Evolutionary conservation across 2,888 invertebrate species (phyloP).

Genomic region (Pachycephus smyrnensis): DNA sequence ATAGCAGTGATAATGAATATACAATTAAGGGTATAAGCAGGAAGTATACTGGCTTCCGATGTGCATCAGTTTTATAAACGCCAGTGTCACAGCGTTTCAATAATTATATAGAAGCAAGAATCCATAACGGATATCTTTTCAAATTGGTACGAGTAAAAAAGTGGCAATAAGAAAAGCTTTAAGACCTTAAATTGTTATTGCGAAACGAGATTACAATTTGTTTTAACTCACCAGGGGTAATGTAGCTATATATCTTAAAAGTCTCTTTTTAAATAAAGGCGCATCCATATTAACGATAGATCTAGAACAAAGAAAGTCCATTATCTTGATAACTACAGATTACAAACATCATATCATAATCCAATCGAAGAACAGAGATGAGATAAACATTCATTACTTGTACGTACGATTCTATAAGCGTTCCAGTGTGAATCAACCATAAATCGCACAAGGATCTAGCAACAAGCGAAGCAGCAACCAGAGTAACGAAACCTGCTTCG

Average conservation of each 20-base stretch:
- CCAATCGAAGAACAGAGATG: background rate
- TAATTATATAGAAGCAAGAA: too few species aligned
- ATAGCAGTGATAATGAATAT: too few species aligned
- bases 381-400: background rate
- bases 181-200: too few species aligned
- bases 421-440: slow-evolving; percentile 97
- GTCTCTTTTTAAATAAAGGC: slow-evolving; percentile 78
- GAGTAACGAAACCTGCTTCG: slow-evolving; percentile 79
- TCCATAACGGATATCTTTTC: slow-evolving; percentile 9
- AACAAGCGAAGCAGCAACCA: slow-evolving; percentile 85
- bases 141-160: slow-evolving; percentile 21
- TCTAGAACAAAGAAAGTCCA: slow-evolving; percentile 70
- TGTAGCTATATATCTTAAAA: slow-evolving; percentile 83
- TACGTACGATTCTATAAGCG: slow-evolving; percentile 89
- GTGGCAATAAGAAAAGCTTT: too few species aligned
- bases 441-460: slow-evolving; percentile 94
- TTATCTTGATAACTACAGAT: slow-evolving; percentile 16
- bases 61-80: too few species aligned
- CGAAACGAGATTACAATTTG: too few species aligned
- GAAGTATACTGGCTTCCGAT: too few species aligned
- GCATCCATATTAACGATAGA: slow-evolving; percentile 92
- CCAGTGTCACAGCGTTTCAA: too few species aligned
- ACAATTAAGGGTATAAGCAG: too few species aligned
- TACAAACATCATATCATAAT: slow-evolving; percentile 22
- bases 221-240: slow-evolving; percentile 83